These are phyloP conservation scores for Porites australiensis DNA, from an alignment of 64 coral and sea anemone genomes.

Conservation along the genomic window DNA sequence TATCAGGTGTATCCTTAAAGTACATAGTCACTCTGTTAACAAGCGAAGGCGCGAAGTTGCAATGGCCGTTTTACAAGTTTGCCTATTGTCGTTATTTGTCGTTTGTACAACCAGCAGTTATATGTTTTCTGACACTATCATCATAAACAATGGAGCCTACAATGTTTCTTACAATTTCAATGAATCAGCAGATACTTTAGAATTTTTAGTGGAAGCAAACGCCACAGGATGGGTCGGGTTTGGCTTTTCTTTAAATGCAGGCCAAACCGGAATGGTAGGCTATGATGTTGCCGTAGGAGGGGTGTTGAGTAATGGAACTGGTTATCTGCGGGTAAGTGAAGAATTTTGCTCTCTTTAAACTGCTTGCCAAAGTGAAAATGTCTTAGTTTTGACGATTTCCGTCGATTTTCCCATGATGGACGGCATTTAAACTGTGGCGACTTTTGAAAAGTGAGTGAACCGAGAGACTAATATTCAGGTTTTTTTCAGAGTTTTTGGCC, in stretches of 20 bases:
- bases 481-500: too few species aligned
- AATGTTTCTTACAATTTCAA: conserved; percentile 29
- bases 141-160: neutral
- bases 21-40: neutral
- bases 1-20: neutral
- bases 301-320: neutral
- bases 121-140: conserved; percentile 4
- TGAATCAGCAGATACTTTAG: neutral
- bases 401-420: too few species aligned
- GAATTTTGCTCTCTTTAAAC: too few species aligned
- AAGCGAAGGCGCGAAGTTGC: neutral
- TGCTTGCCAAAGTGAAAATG: too few species aligned
- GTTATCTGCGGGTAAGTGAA: conserved; percentile 7
- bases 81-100: conserved; percentile 5
- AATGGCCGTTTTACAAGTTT: conserved; percentile 8
- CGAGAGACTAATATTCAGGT: too few species aligned
- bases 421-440: too few species aligned
- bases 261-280: neutral
- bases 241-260: neutral
- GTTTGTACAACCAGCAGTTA: neutral
- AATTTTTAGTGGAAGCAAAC: neutral
- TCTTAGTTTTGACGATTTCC: too few species aligned
- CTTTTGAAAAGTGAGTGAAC: too few species aligned
- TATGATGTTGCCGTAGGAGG: conserved; percentile 27
- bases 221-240: neutral